Evolutionary conservation across 2,888 invertebrate species (phyloP).

Genomic region (Stomorhina lunata): DNA sequence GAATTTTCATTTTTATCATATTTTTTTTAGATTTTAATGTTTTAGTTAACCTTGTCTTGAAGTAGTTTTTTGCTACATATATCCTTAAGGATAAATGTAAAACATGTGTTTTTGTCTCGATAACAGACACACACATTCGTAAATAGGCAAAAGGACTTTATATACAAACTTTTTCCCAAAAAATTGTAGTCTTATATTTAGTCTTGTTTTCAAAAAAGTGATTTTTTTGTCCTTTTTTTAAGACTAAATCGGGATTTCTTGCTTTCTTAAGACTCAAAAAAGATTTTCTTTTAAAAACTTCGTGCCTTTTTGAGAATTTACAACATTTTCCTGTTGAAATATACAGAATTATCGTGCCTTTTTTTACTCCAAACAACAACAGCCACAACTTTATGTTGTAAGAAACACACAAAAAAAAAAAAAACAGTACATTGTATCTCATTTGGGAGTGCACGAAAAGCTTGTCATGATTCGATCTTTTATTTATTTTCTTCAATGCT

Average conservation of each 20-base stretch:
- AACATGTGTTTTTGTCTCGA: constrained; percentile 43
- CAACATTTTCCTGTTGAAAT: constrained; percentile 73
- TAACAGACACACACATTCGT: not conserved
- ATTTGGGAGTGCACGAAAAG: constrained; percentile 74
- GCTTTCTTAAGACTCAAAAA: constrained; percentile 22
- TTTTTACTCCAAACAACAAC: constrained; percentile 64
- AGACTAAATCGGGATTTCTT: constrained; percentile 24
- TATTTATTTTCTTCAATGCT: constrained; percentile 69
- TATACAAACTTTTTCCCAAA: not conserved
- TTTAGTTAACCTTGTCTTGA: constrained; percentile 43
- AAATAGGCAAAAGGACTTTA: not conserved
- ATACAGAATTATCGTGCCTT: constrained; percentile 74
- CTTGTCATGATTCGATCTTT: constrained; percentile 77
- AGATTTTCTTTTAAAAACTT: constrained; percentile 66
- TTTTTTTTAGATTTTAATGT: constrained; percentile 2
- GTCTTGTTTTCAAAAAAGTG: not conserved
- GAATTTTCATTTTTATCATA: too few relatives aligned
- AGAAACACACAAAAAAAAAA: too few relatives aligned
- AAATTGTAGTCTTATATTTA: not conserved
- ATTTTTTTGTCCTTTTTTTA: not conserved
- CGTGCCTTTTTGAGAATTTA: constrained; percentile 74
- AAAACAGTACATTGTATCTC: constrained; percentile 61
- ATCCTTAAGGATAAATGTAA: not conserved
- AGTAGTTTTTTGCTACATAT: constrained; percentile 4
- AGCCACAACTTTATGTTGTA: not conserved